Percentiles rank a stretch among this genome's conserved stretches.
These are phyloP conservation scores for Celastrina argiolus DNA, from an alignment of 2,888 invertebrate genomes.

Conservation along the genomic window DNA sequence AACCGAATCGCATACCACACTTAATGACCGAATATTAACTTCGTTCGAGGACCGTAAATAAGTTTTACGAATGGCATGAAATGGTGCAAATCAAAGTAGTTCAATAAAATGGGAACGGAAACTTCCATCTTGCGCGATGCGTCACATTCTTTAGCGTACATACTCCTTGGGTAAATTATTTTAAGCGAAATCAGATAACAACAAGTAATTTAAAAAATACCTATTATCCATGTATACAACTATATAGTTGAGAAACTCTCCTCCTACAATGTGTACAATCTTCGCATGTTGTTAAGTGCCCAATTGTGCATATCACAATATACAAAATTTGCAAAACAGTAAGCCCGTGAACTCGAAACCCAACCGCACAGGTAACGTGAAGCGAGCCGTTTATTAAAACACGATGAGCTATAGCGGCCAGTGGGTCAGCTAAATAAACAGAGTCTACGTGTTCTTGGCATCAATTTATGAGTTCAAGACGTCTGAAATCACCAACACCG, in stretches of 20 bases:
- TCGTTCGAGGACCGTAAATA: slow-evolving; percentile 29
- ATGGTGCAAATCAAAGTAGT: background rate
- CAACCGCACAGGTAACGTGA: background rate
- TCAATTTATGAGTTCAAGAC: slow-evolving; percentile 12
- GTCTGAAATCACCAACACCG: slow-evolving; percentile 1
- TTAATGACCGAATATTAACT: slow-evolving; percentile 43
- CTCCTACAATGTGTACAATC: no score
- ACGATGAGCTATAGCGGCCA: slow-evolving; percentile 8
- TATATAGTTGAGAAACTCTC: no score
- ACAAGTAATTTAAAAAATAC: no score
- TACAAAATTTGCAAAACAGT: background rate
- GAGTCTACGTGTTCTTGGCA: slow-evolving; percentile 6
- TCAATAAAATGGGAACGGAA: background rate
- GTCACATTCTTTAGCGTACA: no score
- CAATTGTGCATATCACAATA: background rate
- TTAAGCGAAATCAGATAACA: no score
- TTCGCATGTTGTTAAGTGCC: background rate
- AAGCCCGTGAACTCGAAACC: background rate
- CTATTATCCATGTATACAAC: no score
- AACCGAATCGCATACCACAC: slow-evolving; percentile 47
- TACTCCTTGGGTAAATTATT: no score
- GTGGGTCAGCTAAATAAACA: slow-evolving; percentile 11
- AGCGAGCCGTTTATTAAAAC: background rate
- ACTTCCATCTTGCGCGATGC: no score
- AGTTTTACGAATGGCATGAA: background rate